Percentiles rank a stretch among this genome's conserved stretches.
Evolutionary conservation across 2,113 vertebrate genomes (phyloP).

Genomic region (Eurypyga helias): DNA sequence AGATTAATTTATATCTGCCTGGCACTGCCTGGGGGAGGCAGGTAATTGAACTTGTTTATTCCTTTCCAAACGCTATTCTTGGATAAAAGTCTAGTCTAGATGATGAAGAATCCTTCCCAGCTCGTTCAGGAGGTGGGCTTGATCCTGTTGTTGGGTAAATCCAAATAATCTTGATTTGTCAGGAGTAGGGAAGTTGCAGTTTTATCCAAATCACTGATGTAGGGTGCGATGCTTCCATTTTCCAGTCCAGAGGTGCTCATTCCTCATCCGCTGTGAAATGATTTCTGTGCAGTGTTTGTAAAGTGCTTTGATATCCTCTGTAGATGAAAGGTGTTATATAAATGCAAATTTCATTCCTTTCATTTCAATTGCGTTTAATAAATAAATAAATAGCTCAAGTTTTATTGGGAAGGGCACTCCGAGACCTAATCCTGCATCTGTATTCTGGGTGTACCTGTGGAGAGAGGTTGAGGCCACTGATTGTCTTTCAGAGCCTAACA

Average conservation of each 20-base stretch:
- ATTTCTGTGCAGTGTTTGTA: background rate
- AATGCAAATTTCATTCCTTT: constrained; percentile 50
- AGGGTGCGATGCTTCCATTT: background rate
- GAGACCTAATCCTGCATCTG: background rate
- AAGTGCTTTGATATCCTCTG: constrained; percentile 11
- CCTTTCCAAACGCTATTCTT: background rate
- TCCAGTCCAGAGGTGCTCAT: background rate
- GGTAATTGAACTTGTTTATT: background rate
- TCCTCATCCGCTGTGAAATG: background rate
- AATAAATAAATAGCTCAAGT: constrained; percentile 24
- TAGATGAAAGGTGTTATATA: constrained; percentile 63
- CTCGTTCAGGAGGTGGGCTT: background rate
- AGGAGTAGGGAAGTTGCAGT: background rate
- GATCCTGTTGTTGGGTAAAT: background rate
- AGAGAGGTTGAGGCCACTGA: constrained; percentile 44
- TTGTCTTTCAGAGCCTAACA: constrained; percentile 47
- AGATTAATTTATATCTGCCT: background rate
- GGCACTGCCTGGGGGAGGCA: background rate
- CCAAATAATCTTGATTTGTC: background rate
- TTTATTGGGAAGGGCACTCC: constrained; percentile 11
- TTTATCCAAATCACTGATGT: fast-evolving
- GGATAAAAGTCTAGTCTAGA: background rate
- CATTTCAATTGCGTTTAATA: constrained; percentile 49
- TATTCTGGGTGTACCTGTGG: constrained; percentile 7
- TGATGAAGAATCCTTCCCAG: background rate